These are phyloP conservation scores for Gulo gulo DNA, from an alignment of 2,113 vertebrate species.

Conservation along the genomic window DNA sequence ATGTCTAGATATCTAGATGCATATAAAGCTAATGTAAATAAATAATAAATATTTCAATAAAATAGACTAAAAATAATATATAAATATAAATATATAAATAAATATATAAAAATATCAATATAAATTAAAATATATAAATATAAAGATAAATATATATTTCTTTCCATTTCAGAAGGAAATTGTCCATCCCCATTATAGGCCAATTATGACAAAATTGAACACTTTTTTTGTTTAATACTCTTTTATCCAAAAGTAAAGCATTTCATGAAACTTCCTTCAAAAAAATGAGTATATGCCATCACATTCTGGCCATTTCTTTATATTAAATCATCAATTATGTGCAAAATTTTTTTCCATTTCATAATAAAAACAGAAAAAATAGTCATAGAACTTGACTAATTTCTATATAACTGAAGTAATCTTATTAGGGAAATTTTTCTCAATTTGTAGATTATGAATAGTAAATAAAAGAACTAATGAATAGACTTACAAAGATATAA, in stretches of 20 bases:
- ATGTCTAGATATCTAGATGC: too few species aligned
- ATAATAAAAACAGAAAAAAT: neutral
- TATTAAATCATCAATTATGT: neutral
- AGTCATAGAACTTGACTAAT: neutral
- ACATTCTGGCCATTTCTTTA: neutral
- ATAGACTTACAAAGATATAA: neutral
- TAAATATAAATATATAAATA: too few species aligned
- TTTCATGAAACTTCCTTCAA: neutral
- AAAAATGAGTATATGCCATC: neutral
- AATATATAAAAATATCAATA: too few species aligned
- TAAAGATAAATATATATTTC: neutral
- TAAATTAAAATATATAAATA: too few species aligned
- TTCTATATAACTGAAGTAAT: neutral
- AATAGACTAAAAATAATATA: too few species aligned
- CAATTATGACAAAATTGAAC: neutral
- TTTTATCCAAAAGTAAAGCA: neutral
- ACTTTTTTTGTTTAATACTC: neutral
- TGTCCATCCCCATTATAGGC: neutral
- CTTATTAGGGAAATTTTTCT: neutral
- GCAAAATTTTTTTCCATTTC: neutral
- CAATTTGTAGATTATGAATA: neutral
- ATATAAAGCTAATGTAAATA: too few species aligned
- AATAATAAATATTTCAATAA: too few species aligned
- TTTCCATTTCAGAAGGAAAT: neutral
- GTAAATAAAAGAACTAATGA: neutral